phyloP scores from a whole-genome alignment of 2,797 vertebrate species.

The Myotis findleyi region DNA sequence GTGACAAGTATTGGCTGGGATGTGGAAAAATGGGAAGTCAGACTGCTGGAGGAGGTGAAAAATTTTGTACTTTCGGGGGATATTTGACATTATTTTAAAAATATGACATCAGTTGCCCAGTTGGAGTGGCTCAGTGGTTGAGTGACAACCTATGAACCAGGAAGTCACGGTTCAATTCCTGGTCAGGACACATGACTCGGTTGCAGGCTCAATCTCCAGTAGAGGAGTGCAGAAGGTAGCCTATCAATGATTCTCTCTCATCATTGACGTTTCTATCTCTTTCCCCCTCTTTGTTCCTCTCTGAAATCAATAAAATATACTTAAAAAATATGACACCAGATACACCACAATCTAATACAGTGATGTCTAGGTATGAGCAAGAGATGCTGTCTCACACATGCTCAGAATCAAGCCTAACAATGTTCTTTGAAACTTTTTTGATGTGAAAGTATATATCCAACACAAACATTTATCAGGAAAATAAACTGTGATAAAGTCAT shows the following conservation, averaged over 20 bases:
- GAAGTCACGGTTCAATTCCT: too few species aligned
- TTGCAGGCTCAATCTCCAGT: too few species aligned
- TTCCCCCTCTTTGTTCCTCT: too few species aligned
- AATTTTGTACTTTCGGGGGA: neutral
- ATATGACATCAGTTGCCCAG: too few species aligned
- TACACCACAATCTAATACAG: rapidly evolving
- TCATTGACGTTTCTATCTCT: too few species aligned
- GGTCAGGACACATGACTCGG: too few species aligned
- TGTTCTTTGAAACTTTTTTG: neutral
- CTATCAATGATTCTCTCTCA: too few species aligned
- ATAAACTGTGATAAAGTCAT: neutral
- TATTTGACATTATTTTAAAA: neutral
- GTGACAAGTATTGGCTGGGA: neutral
- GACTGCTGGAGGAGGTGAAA: neutral
- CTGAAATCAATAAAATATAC: too few species aligned
- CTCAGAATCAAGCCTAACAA: neutral
- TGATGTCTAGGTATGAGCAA: neutral
- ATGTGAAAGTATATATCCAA: neutral
- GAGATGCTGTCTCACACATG: rapidly evolving
- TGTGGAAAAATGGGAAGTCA: neutral
- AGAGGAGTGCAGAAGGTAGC: too few species aligned
- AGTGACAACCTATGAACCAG: too few species aligned
- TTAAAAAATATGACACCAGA: too few species aligned
- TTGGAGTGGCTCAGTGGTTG: too few species aligned
- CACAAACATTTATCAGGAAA: neutral